These are phyloP conservation scores for Anthopleura xanthogrammica DNA, from an alignment of 92 coral and sea anemone genomes.

Conservation along the genomic window DNA sequence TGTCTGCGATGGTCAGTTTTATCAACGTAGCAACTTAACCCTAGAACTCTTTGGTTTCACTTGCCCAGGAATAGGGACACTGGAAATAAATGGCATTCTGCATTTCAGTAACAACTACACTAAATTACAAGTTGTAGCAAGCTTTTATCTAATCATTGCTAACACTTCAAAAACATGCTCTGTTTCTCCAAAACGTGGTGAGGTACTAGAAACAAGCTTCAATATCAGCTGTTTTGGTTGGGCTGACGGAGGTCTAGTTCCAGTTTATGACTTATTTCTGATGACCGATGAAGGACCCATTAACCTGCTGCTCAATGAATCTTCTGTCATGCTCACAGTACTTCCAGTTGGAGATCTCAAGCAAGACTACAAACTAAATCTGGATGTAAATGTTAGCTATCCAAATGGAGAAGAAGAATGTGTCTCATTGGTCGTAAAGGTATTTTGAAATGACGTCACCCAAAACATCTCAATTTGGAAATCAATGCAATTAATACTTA, in stretches of 20 bases:
- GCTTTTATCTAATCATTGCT: neutral
- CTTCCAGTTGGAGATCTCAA: constrained; percentile 25
- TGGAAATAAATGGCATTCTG: neutral
- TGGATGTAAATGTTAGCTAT: constrained; percentile 15
- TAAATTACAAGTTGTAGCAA: neutral
- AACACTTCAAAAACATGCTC: constrained; percentile 15
- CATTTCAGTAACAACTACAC: neutral
- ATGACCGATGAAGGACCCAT: neutral
- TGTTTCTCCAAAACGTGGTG: constrained; percentile 15
- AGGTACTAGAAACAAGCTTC: constrained; percentile 15
- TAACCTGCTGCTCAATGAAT: neutral
- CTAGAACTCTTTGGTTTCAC: constrained; percentile 2
- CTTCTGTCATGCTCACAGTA: neutral
- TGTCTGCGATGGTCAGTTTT: constrained; percentile 2
- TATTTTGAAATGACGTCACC: neutral
- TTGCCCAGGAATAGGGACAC: constrained; percentile 19
- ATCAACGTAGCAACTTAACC: neutral
- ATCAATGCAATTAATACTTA: too few species aligned
- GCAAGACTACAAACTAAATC: constrained; percentile 1
- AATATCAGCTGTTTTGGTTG: constrained; percentile 25
- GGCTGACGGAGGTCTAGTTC: constrained; percentile 23
- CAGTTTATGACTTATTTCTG: constrained; percentile 5
- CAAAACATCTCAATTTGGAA: too few species aligned
- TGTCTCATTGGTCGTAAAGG: neutral
- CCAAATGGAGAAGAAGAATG: constrained; percentile 15